Conservation (phyloP, 2,888 invertebrate species). For the Tipula helvola region DNA sequence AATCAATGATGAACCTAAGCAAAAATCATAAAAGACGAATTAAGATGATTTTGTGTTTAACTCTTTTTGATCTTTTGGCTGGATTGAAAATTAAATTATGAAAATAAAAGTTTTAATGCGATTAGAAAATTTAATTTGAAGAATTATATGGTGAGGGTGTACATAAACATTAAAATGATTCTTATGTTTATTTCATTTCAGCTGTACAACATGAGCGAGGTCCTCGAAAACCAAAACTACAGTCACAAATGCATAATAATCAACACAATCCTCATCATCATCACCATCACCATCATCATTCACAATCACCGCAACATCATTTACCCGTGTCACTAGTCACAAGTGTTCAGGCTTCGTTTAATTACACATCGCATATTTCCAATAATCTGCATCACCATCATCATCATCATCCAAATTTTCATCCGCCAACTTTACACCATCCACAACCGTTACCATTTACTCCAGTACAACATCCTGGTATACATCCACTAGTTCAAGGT, state of each 20-base stretch:
- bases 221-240: constrained; percentile 83
- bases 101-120: neutral
- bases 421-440: constrained; percentile 22
- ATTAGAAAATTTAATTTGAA: neutral
- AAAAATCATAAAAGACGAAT: neutral
- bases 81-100: neutral
- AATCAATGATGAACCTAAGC: neutral
- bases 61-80: constrained; percentile 4
- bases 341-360: constrained; percentile 36
- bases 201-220: constrained; percentile 96
- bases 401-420: constrained; percentile 18
- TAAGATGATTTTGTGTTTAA: neutral
- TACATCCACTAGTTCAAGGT: constrained; percentile 29
- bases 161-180: neutral
- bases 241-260: constrained; percentile 37
- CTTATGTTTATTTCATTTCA: constrained; percentile 34
- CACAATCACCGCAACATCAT: constrained; percentile 22
- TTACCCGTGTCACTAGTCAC: constrained; percentile 34
- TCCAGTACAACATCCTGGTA: constrained; percentile 29
- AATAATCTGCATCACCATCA: constrained; percentile 15
- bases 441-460: constrained; percentile 24
- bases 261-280: constrained; percentile 25
- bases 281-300: constrained; percentile 24
- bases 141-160: neutral
- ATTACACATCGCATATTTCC: constrained; percentile 34